Evolutionary conservation across 2,797 vertebrate genomes (phyloP), one percentile per base, ranked within the genome.

Genomic region (Xiphorhynchus erythropygius): DNA sequence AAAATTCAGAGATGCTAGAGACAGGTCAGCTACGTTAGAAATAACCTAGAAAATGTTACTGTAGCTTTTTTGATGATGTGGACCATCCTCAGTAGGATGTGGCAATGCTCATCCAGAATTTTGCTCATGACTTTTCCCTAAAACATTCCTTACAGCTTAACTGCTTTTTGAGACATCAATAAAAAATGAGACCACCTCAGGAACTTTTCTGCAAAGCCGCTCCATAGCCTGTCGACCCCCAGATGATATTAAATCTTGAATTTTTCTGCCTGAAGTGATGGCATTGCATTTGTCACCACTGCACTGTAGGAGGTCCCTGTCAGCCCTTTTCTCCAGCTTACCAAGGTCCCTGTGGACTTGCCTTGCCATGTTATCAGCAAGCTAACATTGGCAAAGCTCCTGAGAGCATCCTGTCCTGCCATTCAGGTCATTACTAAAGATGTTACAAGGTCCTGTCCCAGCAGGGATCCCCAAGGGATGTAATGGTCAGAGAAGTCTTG

Each of bases 241-340:
- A 47, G 42, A 9, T 3, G 1, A 18, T 24, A 42, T 5, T 21
- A 57, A 62, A 28, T 22, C 19, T 57, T 2, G 2, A 6, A 6
- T 33, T 75, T 69, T 85, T 49, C 57, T 93, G 50, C 50, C 59
- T 0, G 0, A 69, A 50, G 17, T 14, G 33, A 30, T 65, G 19
- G 8, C 27, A 46, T 6, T 13, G 28, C 50, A 52, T 44, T 76
- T 73, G 19, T 32, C 60, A 53, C 25, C 1, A 3, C 24, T 27
- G 46, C 73, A 64, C 22, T 9, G 5, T 0, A 0, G 28, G 33
- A 47, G 11, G 39, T 41, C 28, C 47, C 52, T 47, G 37, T 19
- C 55, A 79, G 47, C 19, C 35, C 44, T 41, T 47, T 62, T 24
- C 50, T 65, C 19, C 46, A 65, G 33, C 32, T 47, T 17, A 7